Base-by-base conservation (phyloP, 37 sponge, comb jelly and placozoan genomes). In the Halisarca cf. caerulea region DNA sequence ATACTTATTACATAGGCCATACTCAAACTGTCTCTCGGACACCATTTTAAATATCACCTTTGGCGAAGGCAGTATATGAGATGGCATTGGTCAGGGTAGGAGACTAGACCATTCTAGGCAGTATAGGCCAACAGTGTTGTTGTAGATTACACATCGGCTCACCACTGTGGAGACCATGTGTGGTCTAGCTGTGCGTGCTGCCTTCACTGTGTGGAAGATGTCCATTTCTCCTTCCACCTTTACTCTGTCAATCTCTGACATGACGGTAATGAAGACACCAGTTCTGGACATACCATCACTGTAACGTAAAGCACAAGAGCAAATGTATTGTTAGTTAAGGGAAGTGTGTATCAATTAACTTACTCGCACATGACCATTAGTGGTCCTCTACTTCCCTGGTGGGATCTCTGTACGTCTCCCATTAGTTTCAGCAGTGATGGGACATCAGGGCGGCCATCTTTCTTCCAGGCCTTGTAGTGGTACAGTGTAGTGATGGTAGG, bases 221-320 rank as follows among this genome's bases (percentile, higher is more conserved):
- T 74, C 77, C 77, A 74, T 39, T 43, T 44, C 45, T 8, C 77
- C 77, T 39, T 74, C 42, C 77, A 74, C 77, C 36, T 74, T 74
- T 11, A 74, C 45, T 39, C 77, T 74, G 38, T 74, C 77, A 74
- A 74, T 39, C 25, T 74, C 77, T 21, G 77, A 37, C 77, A 74
- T 74, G 42, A 37, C 45, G 7, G 45, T 44, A 24, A 74, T 40
- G 77, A 74, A 74, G 24, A 74, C 45, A 14, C 77, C 77, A 74
- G 77, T 74, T 23, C 77, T 37, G 42, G 77, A 74, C 77, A 74
- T 74, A 15, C 77, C 77, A 7, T 74, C 77, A 74, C 77, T 74
- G 45, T 4, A 55, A 11, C 11, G 30, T 62, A 62, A 15, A 62
- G 64, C 7, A n/a, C 64, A 62, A 28, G 64, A 62, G 64, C 30